Conservation (phyloP, 2,888 invertebrate species). For the Scaptomyza flava region DNA sequence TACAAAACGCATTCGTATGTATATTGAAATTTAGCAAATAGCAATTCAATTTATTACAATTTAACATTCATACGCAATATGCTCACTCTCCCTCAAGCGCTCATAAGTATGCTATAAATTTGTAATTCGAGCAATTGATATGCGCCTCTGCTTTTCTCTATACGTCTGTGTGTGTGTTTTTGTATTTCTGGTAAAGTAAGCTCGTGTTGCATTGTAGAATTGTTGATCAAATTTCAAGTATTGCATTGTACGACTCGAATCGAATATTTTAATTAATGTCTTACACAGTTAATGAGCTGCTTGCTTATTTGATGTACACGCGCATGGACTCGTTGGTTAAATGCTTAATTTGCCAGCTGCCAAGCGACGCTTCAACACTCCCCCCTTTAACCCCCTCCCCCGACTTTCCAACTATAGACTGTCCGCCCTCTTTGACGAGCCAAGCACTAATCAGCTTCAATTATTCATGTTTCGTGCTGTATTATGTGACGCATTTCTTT, state of each 20-base stretch:
- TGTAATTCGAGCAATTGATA: slow-evolving; percentile 22
- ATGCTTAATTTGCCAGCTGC: slow-evolving; percentile 46
- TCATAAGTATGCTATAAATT: slow-evolving; percentile 51
- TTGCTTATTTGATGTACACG: slow-evolving; percentile 9
- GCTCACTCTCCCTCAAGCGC: slow-evolving; percentile 8
- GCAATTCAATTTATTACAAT: neutral
- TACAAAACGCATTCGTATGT: too few relatives aligned
- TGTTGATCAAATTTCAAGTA: neutral
- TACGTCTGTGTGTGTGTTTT: neutral
- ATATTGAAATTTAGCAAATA: neutral
- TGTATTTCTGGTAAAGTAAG: neutral
- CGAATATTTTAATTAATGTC: slow-evolving; percentile 37
- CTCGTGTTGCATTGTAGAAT: slow-evolving; percentile 30
- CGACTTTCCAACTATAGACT: too few relatives aligned
- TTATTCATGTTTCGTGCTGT: slow-evolving; percentile 57
- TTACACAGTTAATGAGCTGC: slow-evolving; percentile 14
- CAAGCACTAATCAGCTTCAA: slow-evolving; percentile 50
- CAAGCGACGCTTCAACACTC: slow-evolving; percentile 30
- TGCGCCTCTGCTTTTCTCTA: neutral
- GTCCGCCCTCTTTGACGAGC: neutral
- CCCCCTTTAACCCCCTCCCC: too few relatives aligned
- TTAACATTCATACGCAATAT: neutral
- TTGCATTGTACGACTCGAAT: slow-evolving; percentile 26
- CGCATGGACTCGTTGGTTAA: neutral
- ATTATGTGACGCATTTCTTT: slow-evolving; percentile 46